These are phyloP conservation scores for Druon quercuslanigerum DNA, from an alignment of 1,140 invertebrate species.

Conservation along the genomic window DNA sequence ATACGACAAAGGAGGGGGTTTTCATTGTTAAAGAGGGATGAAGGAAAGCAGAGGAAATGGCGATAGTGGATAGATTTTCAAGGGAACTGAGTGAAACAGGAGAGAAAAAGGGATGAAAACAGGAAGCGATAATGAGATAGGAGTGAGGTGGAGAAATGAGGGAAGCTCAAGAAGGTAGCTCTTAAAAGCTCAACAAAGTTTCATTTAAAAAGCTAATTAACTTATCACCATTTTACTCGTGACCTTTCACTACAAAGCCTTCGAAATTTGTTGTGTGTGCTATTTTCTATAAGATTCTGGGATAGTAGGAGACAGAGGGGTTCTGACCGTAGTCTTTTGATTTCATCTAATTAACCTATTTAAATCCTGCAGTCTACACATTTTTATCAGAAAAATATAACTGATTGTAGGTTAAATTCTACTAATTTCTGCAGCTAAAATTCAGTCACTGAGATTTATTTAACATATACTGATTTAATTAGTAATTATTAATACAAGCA, in stretches of 20 bases:
- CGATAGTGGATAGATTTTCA: not conserved
- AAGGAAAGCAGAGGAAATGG: conserved; percentile 11
- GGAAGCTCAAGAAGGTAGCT: conserved; percentile 38
- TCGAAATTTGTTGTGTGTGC: not conserved
- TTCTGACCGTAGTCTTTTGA: no score
- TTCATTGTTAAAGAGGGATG: conserved; percentile 32
- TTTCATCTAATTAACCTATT: no score
- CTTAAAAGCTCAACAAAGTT: conserved; percentile 59
- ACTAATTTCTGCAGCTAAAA: no score
- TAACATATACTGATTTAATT: no score
- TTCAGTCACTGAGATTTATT: no score
- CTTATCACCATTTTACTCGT: conserved; percentile 40
- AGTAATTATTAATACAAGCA: no score
- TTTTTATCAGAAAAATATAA: no score
- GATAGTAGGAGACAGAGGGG: no score
- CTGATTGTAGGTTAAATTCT: no score
- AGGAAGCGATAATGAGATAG: conserved; percentile 32
- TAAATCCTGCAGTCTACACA: no score
- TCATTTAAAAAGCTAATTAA: conserved; percentile 67
- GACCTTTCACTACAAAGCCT: not conserved
- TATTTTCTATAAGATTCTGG: no score
- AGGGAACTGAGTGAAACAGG: conserved; percentile 9
- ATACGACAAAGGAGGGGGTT: conserved; percentile 26
- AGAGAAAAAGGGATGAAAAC: conserved; percentile 30
- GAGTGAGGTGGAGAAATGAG: conserved; percentile 34